Conservation (phyloP, 2,113 vertebrate genomes). For the Australoheros scitulus region DNA sequence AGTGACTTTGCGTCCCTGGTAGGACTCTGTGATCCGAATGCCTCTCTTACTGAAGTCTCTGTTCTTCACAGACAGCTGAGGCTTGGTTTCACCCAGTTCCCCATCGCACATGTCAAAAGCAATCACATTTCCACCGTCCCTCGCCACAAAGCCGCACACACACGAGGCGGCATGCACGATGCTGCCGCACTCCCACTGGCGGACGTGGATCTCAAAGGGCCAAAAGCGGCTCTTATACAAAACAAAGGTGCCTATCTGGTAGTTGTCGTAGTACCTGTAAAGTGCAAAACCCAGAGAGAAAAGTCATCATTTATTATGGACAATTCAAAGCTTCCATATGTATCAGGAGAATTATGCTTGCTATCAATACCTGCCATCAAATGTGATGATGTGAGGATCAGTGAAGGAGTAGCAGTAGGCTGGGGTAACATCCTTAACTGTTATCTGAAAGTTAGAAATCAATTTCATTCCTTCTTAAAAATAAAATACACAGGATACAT, state of each 20-base stretch:
- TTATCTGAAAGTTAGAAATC: slow-evolving; percentile 80
- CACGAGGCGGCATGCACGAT: slow-evolving; percentile 83
- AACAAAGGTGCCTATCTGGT: slow-evolving; percentile 88
- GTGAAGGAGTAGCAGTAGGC: slow-evolving; percentile 91
- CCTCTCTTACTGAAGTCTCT: slow-evolving; percentile 74
- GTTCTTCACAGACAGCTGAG: slow-evolving; percentile 84
- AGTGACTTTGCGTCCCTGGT: slow-evolving; percentile 91
- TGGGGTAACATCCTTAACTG: slow-evolving; percentile 82
- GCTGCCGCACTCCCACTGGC: slow-evolving; percentile 92
- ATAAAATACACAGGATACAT: accelerated
- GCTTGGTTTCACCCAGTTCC: slow-evolving; percentile 82
- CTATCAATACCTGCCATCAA: slow-evolving; percentile 90
- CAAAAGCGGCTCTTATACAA: slow-evolving; percentile 83
- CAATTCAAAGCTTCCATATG: not conserved
- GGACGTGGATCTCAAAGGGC: slow-evolving; percentile 89
- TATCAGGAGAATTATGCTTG: not conserved
- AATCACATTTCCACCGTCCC: slow-evolving; percentile 81
- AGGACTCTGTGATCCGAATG: slow-evolving; percentile 87
- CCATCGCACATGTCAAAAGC: slow-evolving; percentile 90
- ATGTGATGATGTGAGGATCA: slow-evolving; percentile 92
- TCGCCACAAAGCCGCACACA: slow-evolving; percentile 87
- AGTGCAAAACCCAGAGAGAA: accelerated
- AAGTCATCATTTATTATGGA: not conserved
- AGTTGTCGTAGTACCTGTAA: slow-evolving; percentile 88
- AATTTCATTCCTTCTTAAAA: not conserved